Percentiles rank a stretch among this genome's conserved stretches.
These are phyloP conservation scores for Oryzias sinensis DNA, from an alignment of 2,797 vertebrate genomes.

Conservation along the genomic window DNA sequence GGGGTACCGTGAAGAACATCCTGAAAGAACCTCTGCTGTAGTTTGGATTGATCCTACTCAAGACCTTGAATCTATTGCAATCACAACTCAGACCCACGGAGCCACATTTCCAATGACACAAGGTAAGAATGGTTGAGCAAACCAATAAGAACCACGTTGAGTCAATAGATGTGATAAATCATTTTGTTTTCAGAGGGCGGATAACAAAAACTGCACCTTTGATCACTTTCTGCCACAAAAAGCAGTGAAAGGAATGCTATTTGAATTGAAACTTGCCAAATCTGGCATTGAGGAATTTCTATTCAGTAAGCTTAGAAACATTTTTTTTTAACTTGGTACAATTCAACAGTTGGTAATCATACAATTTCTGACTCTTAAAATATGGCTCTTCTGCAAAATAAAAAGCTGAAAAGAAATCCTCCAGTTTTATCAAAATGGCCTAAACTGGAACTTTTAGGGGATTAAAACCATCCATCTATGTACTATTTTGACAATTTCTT, in stretches of 20 bases:
- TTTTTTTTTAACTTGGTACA: too few species aligned
- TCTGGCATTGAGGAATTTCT: slow-evolving; percentile 15
- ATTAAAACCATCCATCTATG: neutral
- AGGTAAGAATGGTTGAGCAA: slow-evolving; percentile 70
- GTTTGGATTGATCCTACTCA: slow-evolving; percentile 20
- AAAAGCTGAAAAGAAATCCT: too few species aligned
- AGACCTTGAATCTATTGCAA: slow-evolving; percentile 36
- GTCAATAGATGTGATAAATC: slow-evolving; percentile 60
- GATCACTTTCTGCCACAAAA: slow-evolving; percentile 38
- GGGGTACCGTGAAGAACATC: slow-evolving; percentile 10
- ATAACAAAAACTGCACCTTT: slow-evolving; percentile 34
- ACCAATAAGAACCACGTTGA: slow-evolving; percentile 51
- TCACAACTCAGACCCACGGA: slow-evolving; percentile 48
- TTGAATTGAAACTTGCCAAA: slow-evolving; percentile 35
- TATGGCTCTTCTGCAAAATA: neutral
- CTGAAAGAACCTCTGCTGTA: slow-evolving; percentile 21
- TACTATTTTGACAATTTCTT: slow-evolving; percentile 12
- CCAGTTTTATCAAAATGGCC: too few species aligned
- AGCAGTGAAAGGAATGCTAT: slow-evolving; percentile 28
- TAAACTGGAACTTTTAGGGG: too few species aligned
- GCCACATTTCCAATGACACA: slow-evolving; percentile 47
- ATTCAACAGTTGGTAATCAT: too few species aligned
- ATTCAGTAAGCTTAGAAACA: too few species aligned
- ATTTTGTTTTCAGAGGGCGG: slow-evolving; percentile 42
- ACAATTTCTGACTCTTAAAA: neutral